Evolutionary conservation across 2,888 invertebrate species (phyloP).

Genomic region (Calameuta pallipes): DNA sequence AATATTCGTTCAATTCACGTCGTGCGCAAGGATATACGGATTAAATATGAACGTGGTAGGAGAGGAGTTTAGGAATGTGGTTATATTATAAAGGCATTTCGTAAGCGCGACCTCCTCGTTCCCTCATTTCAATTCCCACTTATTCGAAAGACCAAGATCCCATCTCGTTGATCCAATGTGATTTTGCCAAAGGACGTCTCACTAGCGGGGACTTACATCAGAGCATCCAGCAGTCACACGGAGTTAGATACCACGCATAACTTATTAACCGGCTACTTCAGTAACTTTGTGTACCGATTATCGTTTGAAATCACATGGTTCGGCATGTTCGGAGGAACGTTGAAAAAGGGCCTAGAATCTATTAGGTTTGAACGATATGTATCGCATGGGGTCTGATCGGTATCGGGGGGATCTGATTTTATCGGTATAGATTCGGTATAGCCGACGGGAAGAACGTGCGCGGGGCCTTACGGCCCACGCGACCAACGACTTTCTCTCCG

Average conservation of each 20-base stretch:
- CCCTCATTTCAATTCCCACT: background rate
- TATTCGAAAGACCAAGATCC: background rate
- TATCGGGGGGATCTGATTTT: background rate
- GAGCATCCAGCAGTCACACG: too few relatives aligned
- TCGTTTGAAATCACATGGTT: background rate
- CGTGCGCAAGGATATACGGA: background rate
- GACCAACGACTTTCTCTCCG: conserved; percentile 3
- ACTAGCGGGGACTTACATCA: too few relatives aligned
- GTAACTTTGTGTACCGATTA: background rate
- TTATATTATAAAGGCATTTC: background rate
- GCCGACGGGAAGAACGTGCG: background rate
- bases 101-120: background rate
- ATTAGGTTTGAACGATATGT: background rate
- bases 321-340: background rate
- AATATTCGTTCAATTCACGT: background rate
- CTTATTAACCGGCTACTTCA: background rate
- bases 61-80: background rate
- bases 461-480: conserved; percentile 1
- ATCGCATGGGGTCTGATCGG: background rate
- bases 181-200: background rate
- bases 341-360: background rate
- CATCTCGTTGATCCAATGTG: background rate
- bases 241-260: too few relatives aligned
- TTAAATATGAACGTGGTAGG: background rate
- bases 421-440: background rate